Conservation (phyloP, 2,113 vertebrate species). For the Taurulus bubalis region DNA sequence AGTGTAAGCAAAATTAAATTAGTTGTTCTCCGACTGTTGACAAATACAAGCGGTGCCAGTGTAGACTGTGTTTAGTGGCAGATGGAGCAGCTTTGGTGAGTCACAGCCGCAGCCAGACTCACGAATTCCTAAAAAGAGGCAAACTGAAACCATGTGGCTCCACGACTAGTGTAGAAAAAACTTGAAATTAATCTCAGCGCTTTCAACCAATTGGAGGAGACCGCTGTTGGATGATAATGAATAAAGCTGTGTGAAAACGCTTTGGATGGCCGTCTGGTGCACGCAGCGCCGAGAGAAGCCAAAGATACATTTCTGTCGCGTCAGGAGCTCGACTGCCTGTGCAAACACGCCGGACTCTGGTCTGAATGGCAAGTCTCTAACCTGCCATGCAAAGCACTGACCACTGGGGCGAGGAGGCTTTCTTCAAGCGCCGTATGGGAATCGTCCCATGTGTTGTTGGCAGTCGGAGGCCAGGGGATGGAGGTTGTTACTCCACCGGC, state of each 20-base stretch:
- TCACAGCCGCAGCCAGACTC: constrained; percentile 14
- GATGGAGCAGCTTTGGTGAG: constrained; percentile 4
- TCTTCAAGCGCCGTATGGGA: background rate
- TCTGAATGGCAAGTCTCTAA: too few species aligned
- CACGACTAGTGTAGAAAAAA: background rate
- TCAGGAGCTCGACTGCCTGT: constrained; percentile 3
- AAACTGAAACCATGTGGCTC: constrained; percentile 37
- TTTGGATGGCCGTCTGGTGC: background rate
- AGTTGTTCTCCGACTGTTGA: constrained; percentile 7
- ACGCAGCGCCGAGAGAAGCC: background rate
- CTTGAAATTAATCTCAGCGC: constrained; percentile 28
- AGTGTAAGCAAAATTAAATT: constrained; percentile 9
- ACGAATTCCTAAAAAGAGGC: constrained; percentile 38
- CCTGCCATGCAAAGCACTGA: background rate
- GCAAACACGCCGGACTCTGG: constrained; percentile 13
- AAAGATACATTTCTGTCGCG: constrained; percentile 32
- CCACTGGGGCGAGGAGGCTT: background rate
- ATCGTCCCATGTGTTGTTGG: constrained; percentile 23
- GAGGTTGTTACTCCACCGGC: background rate
- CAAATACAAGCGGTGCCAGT: constrained; percentile 10
- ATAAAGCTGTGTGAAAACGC: constrained; percentile 12
- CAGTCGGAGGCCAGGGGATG: constrained; percentile 3
- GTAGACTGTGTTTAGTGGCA: background rate
- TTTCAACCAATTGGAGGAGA: constrained; percentile 36
- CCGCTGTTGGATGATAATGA: constrained; percentile 29